A percentile compares a stretch with the other conserved stretches of the same genome.
These are phyloP conservation scores for Cynoglossus semilaevis DNA, from an alignment of 2,113 vertebrate genomes.

Conservation along the genomic window DNA sequence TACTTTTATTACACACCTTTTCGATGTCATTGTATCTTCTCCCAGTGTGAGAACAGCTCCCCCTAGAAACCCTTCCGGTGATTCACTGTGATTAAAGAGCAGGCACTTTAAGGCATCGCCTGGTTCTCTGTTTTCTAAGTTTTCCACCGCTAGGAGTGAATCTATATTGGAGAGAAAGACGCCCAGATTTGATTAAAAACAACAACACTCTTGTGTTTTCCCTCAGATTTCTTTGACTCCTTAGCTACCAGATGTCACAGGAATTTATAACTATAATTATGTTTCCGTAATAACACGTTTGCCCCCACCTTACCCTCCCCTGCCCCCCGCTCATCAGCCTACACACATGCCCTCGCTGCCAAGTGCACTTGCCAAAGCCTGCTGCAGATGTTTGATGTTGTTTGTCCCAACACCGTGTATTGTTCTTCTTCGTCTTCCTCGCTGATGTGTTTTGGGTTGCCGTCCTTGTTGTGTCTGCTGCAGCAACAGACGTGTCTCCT, in stretches of 20 bases:
- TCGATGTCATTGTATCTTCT: not conserved
- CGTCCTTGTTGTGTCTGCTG: conserved; percentile 32
- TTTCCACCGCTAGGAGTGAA: not conserved
- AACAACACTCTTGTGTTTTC: conserved; percentile 10
- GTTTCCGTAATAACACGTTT: conserved; percentile 62
- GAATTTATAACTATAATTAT: conserved; percentile 69
- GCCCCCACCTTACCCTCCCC: conserved; percentile 14
- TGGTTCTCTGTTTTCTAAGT: too few relatives aligned
- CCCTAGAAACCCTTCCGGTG: not conserved
- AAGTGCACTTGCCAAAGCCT: conserved; percentile 46
- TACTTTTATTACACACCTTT: not conserved
- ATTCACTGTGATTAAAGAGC: conserved; percentile 9
- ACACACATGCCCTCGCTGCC: conserved; percentile 34
- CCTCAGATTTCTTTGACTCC: conserved; percentile 8
- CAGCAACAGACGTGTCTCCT: conserved; percentile 27
- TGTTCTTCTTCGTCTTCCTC: conserved; percentile 2
- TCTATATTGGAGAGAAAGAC: conserved; percentile 18
- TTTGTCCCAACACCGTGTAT: conserved; percentile 28
- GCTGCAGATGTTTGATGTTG: conserved; percentile 48
- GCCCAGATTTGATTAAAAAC: conserved; percentile 15
- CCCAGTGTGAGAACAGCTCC: not conserved
- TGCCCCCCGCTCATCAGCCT: conserved; percentile 33
- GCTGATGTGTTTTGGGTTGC: conserved; percentile 31
- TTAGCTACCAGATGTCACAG: conserved; percentile 48
- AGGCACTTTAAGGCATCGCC: conserved; percentile 1